Evolutionary conservation across 2,797 vertebrate genomes (phyloP).

Genomic region (Phataginus tricuspis): DNA sequence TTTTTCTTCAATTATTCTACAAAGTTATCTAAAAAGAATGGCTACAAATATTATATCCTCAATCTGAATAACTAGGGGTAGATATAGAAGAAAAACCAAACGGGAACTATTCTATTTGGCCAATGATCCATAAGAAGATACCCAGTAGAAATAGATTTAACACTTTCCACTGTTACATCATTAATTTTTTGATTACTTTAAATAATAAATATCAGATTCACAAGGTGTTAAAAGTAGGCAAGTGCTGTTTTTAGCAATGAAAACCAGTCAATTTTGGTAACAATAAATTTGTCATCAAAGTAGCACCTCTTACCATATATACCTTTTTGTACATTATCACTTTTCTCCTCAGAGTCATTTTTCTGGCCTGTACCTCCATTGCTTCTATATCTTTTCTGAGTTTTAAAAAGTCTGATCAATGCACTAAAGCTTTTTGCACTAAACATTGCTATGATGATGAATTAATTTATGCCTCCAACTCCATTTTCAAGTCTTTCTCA

Average conservation of each 20-base stretch:
- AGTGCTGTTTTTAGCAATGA: background rate
- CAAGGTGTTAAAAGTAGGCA: background rate
- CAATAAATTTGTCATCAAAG: constrained; percentile 2
- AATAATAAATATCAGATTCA: constrained; percentile 23
- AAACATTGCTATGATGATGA: background rate
- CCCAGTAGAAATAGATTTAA: background rate
- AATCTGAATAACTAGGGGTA: background rate
- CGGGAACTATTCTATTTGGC: background rate
- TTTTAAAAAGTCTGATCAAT: constrained; percentile 33
- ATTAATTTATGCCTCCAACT: constrained; percentile 8
- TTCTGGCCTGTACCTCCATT: background rate
- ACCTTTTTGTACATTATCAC: background rate
- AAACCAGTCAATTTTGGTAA: constrained; percentile 1
- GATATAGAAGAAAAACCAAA: background rate
- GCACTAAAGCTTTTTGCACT: constrained; percentile 36
- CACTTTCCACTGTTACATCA: background rate
- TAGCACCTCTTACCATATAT: background rate
- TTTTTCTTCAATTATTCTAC: background rate
- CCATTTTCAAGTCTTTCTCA: constrained; percentile 5
- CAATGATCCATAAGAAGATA: background rate
- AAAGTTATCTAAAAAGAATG: background rate
- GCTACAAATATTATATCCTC: background rate
- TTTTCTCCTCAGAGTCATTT: constrained; percentile 14
- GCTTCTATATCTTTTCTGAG: constrained; percentile 8
- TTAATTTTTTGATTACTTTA: constrained; percentile 27